Base-by-base conservation (phyloP, 2,888 invertebrate genomes). In the Cosmia pyralina region DNA sequence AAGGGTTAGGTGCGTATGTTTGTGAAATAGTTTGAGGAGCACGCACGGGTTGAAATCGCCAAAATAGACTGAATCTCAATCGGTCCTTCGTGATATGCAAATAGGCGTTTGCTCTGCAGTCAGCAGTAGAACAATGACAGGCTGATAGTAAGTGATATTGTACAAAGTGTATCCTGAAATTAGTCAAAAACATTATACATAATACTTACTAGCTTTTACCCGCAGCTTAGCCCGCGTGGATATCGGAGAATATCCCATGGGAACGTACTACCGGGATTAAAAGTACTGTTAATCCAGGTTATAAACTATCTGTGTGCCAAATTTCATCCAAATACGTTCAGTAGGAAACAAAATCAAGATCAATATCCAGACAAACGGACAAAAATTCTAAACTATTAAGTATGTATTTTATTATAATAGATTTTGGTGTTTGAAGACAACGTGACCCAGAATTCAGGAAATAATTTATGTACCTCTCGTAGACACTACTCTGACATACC, bases 21-120 rank as follows among this genome's bases (percentile, higher is more conserved):
- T 73, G 73, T 50, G 50, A 72, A 79, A 57, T 62, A 22, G 6
- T 48, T 41, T 34, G 8, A 28, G 34, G 19, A 4, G 19, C 55
- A 59, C 11, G 44, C 28, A 59, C 17, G 7, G 28, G 28, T 70
- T 41, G 7, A 11, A 4, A 44, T 15, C 1, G 13, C 15, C 17
- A 11, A 44, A 11, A 8, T 2, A 59, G 10, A 74, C 15, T 44
- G 17, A 2, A 19, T 1, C 5, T 41, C 4, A 22, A 2, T n/a
- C 4, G 8, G 13, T 13, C 10, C 3, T 44, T 67, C 1, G 17
- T 6, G 19, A 69, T 41, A 7, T 28, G 1, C 41, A 10, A 22
- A 19, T 38, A 0, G 4, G 8, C 2, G 2, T 46, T 46, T 6
- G 15, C 0, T 2, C 11, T 48, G 46, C 8, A 22, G 34, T 46